phyloP scores from a whole-genome alignment of 2,113 vertebrate genomes.

The Anseranas semipalmata region DNA sequence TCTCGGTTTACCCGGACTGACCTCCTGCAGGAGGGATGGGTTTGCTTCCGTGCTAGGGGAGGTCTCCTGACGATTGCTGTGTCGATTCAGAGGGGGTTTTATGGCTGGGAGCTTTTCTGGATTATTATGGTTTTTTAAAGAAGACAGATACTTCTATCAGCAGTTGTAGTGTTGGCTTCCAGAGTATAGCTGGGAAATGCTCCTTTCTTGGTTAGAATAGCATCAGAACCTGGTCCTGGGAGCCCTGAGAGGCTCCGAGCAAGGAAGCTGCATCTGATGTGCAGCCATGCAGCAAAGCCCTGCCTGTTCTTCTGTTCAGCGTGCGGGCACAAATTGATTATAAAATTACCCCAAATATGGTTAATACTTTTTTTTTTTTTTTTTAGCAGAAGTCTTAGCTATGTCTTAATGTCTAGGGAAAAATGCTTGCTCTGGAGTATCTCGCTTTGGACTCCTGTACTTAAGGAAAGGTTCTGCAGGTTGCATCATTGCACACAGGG shows the following conservation, averaged over 20 bases:
- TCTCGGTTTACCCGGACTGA: not conserved
- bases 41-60: not conserved
- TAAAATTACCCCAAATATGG: not conserved
- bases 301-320: rapidly evolving
- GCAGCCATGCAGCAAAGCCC: not conserved
- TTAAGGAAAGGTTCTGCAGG: not conserved
- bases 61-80: not conserved
- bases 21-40: not conserved
- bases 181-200: not conserved
- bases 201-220: not conserved
- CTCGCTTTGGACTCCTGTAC: not conserved
- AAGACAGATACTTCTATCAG: not conserved
- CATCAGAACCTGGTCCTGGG: not conserved
- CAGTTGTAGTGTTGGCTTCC: not conserved
- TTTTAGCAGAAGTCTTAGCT: not conserved
- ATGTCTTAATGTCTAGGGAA: not conserved
- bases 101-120: not conserved
- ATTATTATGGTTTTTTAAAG: not conserved
- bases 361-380: not conserved
- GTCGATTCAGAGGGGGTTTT: not conserved
- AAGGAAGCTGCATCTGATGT: not conserved
- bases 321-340: not conserved
- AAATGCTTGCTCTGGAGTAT: not conserved
- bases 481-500: not conserved
- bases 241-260: not conserved